Evolutionary conservation across 2,888 invertebrate species (phyloP).

Genomic region (Leptinotarsa tumamoca): DNA sequence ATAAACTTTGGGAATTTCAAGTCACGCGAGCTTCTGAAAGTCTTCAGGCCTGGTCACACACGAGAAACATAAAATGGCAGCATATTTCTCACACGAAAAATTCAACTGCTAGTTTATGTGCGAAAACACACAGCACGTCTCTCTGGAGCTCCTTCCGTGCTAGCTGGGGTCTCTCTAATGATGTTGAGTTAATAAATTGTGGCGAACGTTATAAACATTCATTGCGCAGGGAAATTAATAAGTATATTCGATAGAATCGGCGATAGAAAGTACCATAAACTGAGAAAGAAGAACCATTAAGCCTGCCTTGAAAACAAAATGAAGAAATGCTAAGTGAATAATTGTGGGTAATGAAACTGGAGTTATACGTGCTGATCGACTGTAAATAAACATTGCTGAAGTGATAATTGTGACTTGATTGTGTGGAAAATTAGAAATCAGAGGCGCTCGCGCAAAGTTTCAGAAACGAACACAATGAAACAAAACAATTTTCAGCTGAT

Average conservation of each 20-base stretch:
- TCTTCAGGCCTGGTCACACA: background rate
- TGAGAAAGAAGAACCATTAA: slow-evolving; percentile 10
- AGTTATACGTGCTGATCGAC: slow-evolving; percentile 10
- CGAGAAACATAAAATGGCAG: background rate
- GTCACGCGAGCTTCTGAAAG: background rate
- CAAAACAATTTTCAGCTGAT: no score
- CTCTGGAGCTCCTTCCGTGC: background rate
- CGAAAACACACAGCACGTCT: background rate
- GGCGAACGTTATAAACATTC: slow-evolving; percentile 11
- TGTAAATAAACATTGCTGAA: slow-evolving; percentile 14
- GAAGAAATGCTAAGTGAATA: slow-evolving; percentile 8
- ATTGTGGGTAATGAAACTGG: slow-evolving; percentile 5
- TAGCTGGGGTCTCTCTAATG: slow-evolving; percentile 3
- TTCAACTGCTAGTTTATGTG: slow-evolving; percentile 2
- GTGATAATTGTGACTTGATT: slow-evolving; percentile 13
- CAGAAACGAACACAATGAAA: background rate
- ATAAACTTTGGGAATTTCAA: background rate
- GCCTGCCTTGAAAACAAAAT: slow-evolving; percentile 3
- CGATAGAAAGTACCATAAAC: slow-evolving; percentile 18
- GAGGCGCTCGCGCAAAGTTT: background rate
- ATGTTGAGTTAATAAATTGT: slow-evolving; percentile 8
- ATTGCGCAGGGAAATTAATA: slow-evolving; percentile 14
- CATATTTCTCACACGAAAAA: background rate
- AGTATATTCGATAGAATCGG: slow-evolving; percentile 12
- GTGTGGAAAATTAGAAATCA: background rate